Evolutionary conservation across 1,140 invertebrate genomes (phyloP).

Genomic region (Heliconius nattereri): DNA sequence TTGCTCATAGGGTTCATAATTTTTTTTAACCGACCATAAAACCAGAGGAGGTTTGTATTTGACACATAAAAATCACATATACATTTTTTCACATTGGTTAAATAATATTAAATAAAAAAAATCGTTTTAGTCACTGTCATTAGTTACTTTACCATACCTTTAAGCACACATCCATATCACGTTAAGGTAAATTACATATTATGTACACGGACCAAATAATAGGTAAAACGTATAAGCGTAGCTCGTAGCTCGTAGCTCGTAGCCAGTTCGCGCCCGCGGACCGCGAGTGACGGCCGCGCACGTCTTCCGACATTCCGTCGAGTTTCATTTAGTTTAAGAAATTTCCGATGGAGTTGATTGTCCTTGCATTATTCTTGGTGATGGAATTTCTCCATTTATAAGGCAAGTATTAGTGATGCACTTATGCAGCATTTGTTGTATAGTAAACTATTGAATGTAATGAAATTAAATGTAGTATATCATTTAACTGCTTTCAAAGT

Average conservation of each 20-base stretch:
- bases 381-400: constrained; percentile 6
- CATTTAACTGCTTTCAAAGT: not conserved
- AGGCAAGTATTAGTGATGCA: not conserved
- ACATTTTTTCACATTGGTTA: too few relatives aligned
- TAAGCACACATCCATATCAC: not conserved
- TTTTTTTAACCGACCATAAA: too few relatives aligned
- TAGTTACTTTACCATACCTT: not conserved
- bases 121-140: too few relatives aligned
- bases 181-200: not conserved
- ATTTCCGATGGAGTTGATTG: constrained; percentile 27
- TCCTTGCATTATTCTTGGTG: constrained; percentile 11
- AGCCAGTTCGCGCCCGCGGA: constrained; percentile 62
- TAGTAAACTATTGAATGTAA: not conserved
- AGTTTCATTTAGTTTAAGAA: constrained; percentile 26
- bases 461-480: not conserved
- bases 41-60: too few relatives aligned
- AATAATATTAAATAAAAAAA: too few relatives aligned
- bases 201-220: not conserved
- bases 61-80: too few relatives aligned
- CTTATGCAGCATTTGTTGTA: not conserved
- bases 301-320: constrained; percentile 36
- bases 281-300: constrained; percentile 54
- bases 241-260: constrained; percentile 57
- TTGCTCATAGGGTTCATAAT: too few relatives aligned
- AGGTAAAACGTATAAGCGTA: constrained; percentile 40